These are phyloP conservation scores for Anoplopoma fimbria DNA, from an alignment of 2,113 vertebrate species.

Conservation along the genomic window DNA sequence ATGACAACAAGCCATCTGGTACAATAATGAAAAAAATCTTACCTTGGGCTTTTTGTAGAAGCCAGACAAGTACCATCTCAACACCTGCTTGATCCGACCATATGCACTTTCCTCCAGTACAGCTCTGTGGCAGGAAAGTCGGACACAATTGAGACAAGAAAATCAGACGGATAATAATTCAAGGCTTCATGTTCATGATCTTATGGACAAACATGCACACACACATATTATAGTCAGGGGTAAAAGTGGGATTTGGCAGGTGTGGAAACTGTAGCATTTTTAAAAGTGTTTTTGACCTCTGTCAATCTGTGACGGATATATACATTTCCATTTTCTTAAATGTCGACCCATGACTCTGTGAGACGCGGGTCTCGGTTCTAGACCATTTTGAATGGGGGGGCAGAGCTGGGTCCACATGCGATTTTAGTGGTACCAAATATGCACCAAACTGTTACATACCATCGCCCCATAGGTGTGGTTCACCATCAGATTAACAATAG, in stretches of 20 bases:
- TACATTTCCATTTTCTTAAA: too few relatives aligned
- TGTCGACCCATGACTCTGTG: too few relatives aligned
- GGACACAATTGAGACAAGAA: not conserved
- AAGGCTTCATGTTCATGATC: not conserved
- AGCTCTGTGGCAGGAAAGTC: conserved; percentile 82
- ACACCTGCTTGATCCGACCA: conserved; percentile 90
- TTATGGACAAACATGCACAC: not conserved
- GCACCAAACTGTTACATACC: not conserved
- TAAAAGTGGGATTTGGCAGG: too few relatives aligned
- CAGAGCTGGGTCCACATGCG: too few relatives aligned
- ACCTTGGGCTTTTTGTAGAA: conserved; percentile 98
- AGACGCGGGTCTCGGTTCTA: too few relatives aligned
- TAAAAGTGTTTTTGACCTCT: too few relatives aligned
- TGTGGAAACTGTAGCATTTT: too few relatives aligned
- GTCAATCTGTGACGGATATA: too few relatives aligned
- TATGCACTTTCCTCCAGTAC: conserved; percentile 88
- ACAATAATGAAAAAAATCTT: conserved; percentile 41
- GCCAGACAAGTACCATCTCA: conserved; percentile 94
- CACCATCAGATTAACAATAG: not conserved
- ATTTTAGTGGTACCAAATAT: too few relatives aligned
- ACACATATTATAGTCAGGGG: too few relatives aligned
- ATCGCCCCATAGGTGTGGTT: not conserved
- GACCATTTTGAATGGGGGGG: too few relatives aligned
- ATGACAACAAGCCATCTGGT: not conserved
- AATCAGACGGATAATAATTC: not conserved